Conservation (phyloP, 2,888 invertebrate species). For the Diogma glabrata region DNA sequence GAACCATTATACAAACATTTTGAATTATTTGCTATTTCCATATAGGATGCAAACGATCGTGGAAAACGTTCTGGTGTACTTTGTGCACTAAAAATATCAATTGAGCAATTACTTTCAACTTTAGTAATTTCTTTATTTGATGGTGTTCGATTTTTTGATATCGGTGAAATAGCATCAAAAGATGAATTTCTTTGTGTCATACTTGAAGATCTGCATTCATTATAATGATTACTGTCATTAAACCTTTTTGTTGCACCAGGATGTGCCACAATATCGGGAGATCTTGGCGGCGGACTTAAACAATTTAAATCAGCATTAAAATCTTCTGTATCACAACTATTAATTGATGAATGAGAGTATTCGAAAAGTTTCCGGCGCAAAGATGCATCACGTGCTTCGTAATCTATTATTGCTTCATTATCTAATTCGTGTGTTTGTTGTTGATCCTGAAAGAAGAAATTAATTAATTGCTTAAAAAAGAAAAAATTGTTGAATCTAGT, state of each 20-base stretch:
- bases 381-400: constrained; percentile 30
- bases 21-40: not conserved
- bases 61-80: constrained; percentile 16
- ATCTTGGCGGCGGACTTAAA: constrained; percentile 21
- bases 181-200: constrained; percentile 25
- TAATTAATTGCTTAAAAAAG: not conserved
- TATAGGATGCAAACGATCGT: not conserved
- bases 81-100: constrained; percentile 12
- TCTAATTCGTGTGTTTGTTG: constrained; percentile 17
- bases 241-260: not conserved
- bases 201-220: not conserved
- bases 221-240: not conserved
- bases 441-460: constrained; percentile 20
- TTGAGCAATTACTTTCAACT: not conserved
- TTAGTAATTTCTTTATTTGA: not conserved
- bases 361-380: constrained; percentile 34
- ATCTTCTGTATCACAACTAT: constrained; percentile 23
- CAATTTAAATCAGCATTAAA: constrained; percentile 13
- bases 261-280: constrained; percentile 14
- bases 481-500: not conserved
- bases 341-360: constrained; percentile 20
- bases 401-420: constrained; percentile 18
- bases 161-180: constrained; percentile 33
- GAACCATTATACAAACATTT: constrained; percentile 16
- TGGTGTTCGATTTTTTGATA: constrained; percentile 22